Base-by-base conservation (phyloP, 1,140 invertebrate genomes). In the Tetranychus cinnabarinus region DNA sequence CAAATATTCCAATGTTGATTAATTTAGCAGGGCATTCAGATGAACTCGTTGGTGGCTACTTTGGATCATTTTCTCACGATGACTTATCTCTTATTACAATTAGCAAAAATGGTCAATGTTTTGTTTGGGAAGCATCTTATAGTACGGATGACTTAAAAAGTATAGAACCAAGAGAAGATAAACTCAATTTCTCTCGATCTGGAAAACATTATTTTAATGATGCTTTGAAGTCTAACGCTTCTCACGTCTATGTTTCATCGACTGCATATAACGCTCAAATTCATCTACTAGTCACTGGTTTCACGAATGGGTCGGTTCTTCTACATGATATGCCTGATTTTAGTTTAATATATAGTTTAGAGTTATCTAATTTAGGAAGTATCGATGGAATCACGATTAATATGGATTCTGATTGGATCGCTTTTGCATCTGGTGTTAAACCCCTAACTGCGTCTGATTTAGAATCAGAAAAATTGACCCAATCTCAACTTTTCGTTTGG, bases 321-420 rank as follows among this genome's bases (percentile, higher is more conserved):
- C 75, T 97, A 1, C 85, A 95, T 67, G 88, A 96, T 72, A 79
- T 96, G 74, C 90, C 91, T 6, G 86, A 90, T 47, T 85, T 88
- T 34, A 91, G 83, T 70, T 73, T 91, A 60, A 88, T 97, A 60
- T 88, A 96, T 74, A 89, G 86, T 2, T 75, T 96, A 45, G 63
- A 58, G 54, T 59, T 67, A 13, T 62, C 46, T 12, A 59, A 34
- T 33, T 55, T 36, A 13, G 57, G 56, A 1, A 31, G 35, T 1
- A 50, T 66, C 1, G 48, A 35, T 39, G 59, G 37, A 0, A 80
- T 93, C 2, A 72, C 80, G 0, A 77, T 97, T 46, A 97, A 96
- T 69, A 72, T 72, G 10, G 83, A 81, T 23, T 92, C 92, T 0
- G 91, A 97, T 70, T 97, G 92, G 92, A 83, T 98, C 58, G 91